A percentile compares a stretch with the other conserved stretches of the same genome.
Conservation (phyloP, 2,888 invertebrate genomes). For the Meta bourneti region DNA sequence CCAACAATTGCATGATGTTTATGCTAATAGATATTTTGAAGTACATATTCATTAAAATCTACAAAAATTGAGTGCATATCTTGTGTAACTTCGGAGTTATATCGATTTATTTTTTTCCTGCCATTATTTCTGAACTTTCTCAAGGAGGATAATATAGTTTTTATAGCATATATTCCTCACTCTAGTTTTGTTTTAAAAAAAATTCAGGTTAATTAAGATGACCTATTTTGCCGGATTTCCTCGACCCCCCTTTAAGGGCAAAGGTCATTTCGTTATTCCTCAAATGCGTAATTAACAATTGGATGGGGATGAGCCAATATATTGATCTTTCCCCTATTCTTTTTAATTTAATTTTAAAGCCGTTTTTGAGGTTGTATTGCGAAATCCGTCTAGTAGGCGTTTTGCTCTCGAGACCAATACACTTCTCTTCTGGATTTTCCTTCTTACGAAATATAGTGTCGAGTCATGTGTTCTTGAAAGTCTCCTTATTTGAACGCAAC, state of each 20-base stretch:
- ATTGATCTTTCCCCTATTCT: slow-evolving; percentile 2
- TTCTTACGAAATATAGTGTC: background rate
- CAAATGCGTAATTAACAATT: slow-evolving; percentile 26
- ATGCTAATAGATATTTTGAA: too few species aligned
- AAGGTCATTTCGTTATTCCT: slow-evolving; percentile 13
- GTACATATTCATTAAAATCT: too few species aligned
- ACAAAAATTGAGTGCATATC: too few species aligned
- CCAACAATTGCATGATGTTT: too few species aligned
- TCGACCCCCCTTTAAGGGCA: background rate
- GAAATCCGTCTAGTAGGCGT: background rate
- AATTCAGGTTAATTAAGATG: slow-evolving; percentile 51
- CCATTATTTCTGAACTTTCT: background rate
- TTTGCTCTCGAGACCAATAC: background rate
- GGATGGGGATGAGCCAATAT: slow-evolving; percentile 13
- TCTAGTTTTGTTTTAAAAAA: background rate
- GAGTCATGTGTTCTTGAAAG: background rate
- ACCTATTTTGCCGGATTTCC: slow-evolving; percentile 18
- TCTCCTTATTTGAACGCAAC: background rate
- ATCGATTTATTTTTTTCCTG: background rate
- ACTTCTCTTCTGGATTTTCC: background rate
- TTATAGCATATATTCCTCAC: background rate
- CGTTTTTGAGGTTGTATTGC: background rate
- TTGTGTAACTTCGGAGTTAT: too few species aligned
- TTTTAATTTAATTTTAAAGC: background rate
- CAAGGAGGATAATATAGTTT: background rate